Evolutionary conservation across 2,113 vertebrate genomes (phyloP), one percentile per base, ranked within the genome.

Genomic region (Ceyx margarethae): DNA sequence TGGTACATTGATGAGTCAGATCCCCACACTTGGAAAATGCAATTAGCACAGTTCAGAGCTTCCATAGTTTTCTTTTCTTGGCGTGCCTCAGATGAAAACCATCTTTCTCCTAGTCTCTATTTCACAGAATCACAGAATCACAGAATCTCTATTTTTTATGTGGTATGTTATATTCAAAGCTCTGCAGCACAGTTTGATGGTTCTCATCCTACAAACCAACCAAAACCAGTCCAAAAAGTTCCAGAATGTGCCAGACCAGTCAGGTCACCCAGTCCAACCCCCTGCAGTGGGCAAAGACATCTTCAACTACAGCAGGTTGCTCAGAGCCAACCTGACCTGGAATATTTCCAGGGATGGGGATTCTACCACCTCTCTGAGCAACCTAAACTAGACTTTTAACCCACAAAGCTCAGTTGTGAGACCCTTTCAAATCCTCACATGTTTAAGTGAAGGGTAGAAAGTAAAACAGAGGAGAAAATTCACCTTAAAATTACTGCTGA

Each of bases 1-100:
- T 93, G 93, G 75, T 74, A n/a, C 75, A 85, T 90, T 65, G 21
- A 73, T 94, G 87, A 95, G 91, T 95, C 94, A 92, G 89, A 69
- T 73, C 58, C 67, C 56, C 64, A 3, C 85, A 92, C 81, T 5
- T 87, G 89, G 54, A 37, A 69, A 78, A 87, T 74, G 90, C 64
- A 94, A 92, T 96, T 95, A 94, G 64, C 93, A 77, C 42, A n/a
- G 67, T 73, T 92, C 72, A 82, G 68, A 81, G 67, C 71, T n/a
- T n/a, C 81, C 71, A 54, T 20, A 61, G 74, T 54, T 94, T 50
- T 19, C 2, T 85, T 89, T 94, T 23, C 65, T 66, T 73, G 92
- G 56, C 1, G 3, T 76, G 79, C 67, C 60, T 92, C 60, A 60
- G 81, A 79, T 85, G 89, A 80, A 91, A 94, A 79, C 56, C 46